phyloP scores from a whole-genome alignment of 2,113 vertebrate species.

The Bubo blakistoni region DNA sequence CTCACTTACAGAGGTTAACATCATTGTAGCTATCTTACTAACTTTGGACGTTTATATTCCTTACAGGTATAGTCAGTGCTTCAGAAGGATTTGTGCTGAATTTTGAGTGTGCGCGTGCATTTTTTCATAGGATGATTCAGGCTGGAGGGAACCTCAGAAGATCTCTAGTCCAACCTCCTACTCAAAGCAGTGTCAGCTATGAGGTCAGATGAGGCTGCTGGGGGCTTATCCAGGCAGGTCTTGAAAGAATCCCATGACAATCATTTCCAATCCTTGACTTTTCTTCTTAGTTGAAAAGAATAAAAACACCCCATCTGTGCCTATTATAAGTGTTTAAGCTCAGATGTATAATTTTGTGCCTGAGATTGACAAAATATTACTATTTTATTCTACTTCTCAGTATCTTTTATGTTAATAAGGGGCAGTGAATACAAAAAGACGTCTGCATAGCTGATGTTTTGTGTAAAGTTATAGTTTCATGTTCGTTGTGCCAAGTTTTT shows the following conservation, averaged over 20 bases:
- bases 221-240: neutral
- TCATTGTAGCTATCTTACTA: neutral
- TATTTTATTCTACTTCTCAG: neutral
- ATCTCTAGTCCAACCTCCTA: neutral
- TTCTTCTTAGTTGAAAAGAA: neutral
- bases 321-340: neutral
- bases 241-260: neutral
- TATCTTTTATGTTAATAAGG: neutral
- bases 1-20: neutral
- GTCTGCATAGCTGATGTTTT: neutral
- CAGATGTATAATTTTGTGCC: neutral
- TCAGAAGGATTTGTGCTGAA: neutral
- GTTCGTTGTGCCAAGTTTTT: neutral
- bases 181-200: neutral
- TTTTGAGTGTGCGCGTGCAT: neutral
- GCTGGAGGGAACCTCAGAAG: neutral
- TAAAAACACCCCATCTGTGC: neutral
- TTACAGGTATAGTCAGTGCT: neutral
- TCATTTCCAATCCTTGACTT: neutral
- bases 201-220: neutral
- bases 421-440: neutral
- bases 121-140: neutral
- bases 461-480: neutral
- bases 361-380: neutral
- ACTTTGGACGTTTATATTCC: neutral